Conservation (phyloP, 1,140 invertebrate species). For the Magallana ariakensis region DNA sequence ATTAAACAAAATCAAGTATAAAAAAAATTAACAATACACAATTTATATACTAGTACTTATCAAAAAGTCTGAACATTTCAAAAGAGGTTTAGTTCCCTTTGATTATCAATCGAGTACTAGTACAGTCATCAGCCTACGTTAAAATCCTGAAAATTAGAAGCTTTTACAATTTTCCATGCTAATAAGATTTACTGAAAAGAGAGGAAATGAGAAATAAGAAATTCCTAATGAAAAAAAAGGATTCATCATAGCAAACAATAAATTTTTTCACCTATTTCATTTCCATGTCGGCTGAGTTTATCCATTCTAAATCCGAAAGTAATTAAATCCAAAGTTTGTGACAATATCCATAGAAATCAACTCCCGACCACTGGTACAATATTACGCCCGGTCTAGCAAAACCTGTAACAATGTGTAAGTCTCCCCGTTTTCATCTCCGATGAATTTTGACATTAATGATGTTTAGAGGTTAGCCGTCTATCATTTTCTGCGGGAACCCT, state of each 20-base stretch:
- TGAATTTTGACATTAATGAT: constrained; percentile 37
- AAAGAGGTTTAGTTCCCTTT: too few species aligned
- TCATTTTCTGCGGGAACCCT: not conserved
- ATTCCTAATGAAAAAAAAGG: too few species aligned
- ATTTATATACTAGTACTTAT: too few species aligned
- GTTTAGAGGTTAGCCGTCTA: constrained; percentile 29
- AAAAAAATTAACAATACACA: too few species aligned
- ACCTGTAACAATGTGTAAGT: constrained; percentile 7
- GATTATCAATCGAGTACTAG: too few species aligned
- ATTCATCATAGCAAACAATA: not conserved
- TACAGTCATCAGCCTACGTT: too few species aligned
- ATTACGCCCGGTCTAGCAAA: constrained; percentile 11
- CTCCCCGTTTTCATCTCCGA: constrained; percentile 27
- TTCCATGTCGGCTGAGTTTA: not conserved
- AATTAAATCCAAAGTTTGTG: constrained; percentile 27
- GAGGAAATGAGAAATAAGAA: too few species aligned
- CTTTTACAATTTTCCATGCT: too few species aligned
- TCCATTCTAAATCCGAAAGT: constrained; percentile 27
- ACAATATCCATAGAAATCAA: constrained; percentile 37
- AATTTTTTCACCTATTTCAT: constrained; percentile 26
- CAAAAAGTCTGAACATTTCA: too few species aligned
- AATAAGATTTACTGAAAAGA: too few species aligned
- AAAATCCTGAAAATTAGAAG: too few species aligned
- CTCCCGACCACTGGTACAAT: constrained; percentile 12
- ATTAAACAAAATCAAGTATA: too few species aligned